Evolutionary conservation across 2,797 vertebrate species (phyloP), one percentile per base, ranked within the genome.

Genomic region (Pangasius mekongensis): DNA sequence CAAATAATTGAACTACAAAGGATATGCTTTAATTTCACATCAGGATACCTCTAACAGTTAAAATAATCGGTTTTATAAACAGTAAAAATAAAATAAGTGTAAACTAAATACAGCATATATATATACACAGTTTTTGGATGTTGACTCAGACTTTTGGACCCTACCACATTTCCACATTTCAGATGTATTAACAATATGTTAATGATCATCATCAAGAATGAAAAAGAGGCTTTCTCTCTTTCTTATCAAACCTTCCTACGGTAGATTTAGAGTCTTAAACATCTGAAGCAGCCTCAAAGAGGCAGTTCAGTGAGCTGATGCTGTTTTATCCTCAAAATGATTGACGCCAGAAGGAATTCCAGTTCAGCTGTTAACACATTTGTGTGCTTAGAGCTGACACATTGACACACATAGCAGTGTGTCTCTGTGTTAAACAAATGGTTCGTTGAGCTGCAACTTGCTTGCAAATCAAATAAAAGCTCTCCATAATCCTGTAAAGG

Each of bases 341-440:
- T 88, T 91, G 89, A 91, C 87, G 88, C 88, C 85, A 66, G 90
- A 86, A 89, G 89, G 91, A 91, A 90, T 91, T 90, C 88, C 84
- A 87, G 86, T 90, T 91, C 91, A 91, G 90, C 88, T 87, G 88
- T 90, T 91, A 90, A 87, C 89, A 91, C 89, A 85, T 89, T 89
- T 89, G 87, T 90, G 89, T 90, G 91, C 89, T 91, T 86, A 90
- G 87, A 90, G 88, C 89, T 91, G 91, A 91, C 89, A 91, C 89
- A 90, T 88, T 91, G 91, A 91, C 91, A 91, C 88, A 91, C 89
- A 91, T 88, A 89, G 89, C 91, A 83, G 84, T 87, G 84, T 81
- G 84, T 90, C 85, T 90, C 88, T 88, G 89, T 87, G 91, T 91
- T 91, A 91, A 91, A 91, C 91, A 90, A 91, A 91, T 91, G 91